Percentiles rank a stretch among this genome's conserved stretches.
Evolutionary conservation across 2,888 invertebrate genomes (phyloP).

Genomic region (Nematopogon swammerdamellus): DNA sequence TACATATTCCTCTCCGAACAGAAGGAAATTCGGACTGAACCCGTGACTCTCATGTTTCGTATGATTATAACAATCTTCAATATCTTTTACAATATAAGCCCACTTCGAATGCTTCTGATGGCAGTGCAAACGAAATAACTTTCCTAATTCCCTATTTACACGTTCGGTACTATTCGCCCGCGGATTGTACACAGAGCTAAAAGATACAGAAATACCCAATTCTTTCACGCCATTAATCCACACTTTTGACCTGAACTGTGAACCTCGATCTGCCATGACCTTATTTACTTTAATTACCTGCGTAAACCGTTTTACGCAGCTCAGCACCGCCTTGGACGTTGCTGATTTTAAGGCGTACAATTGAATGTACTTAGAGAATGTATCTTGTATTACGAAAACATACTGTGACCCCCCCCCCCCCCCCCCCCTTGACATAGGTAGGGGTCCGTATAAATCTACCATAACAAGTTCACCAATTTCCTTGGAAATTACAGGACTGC

Average conservation of each 20-base stretch:
- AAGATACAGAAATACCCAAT: background rate
- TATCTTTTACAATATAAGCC: background rate
- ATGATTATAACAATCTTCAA: background rate
- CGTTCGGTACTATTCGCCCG: background rate
- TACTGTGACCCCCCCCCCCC: background rate
- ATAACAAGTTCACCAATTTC: too few relatives aligned
- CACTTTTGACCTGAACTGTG: background rate
- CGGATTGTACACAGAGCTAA: background rate
- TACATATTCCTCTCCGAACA: background rate
- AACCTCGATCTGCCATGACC: background rate
- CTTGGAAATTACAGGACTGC: background rate
- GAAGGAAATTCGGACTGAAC: background rate
- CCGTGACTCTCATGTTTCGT: background rate
- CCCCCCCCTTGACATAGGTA: background rate
- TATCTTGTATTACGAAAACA: background rate
- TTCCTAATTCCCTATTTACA: background rate
- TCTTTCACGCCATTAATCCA: background rate
- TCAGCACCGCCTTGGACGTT: background rate
- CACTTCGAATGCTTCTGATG: background rate
- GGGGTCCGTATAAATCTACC: background rate
- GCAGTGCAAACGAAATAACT: background rate
- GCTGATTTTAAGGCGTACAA: background rate
- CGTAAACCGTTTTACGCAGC: background rate
- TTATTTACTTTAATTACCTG: background rate
- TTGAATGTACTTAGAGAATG: background rate